Evolutionary conservation across 2,888 invertebrate species (phyloP), one percentile per base, ranked within the genome.

Genomic region (Leucozona laternaria): DNA sequence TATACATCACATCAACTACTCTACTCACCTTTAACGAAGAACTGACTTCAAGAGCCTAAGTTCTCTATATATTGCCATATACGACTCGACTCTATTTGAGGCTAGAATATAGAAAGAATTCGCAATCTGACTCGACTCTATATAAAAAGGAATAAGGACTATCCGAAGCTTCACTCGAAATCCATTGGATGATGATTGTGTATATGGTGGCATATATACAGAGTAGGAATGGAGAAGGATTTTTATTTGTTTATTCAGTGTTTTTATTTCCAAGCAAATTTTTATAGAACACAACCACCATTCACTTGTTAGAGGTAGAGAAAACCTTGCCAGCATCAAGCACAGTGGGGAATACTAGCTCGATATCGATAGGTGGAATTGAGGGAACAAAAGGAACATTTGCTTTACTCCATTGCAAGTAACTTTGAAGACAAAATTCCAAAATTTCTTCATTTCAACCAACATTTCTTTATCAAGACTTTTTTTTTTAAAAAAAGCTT

Each of bases 141-240:
- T 48, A n/a, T 25, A 28, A 45, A 50, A 48, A 34, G 22, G n/a
- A 37, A 11, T n/a, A 22, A 50, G 50, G 50, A 66, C 66, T 48
- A 66, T 50, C 28, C 25, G 48, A 66, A 31, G 64, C 76, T 64
- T 55, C 76, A 71, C 71, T 81, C 64, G 71, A 71, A 76, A 71
- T 48, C 58, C 58, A 73, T 66, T 37, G 79, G 68, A 53, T 64
- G 81, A 71, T 76, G 64, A 75, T 70, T 20, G 70, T 37, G 34
- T 28, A 55, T 45, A 55, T 64, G 76, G 64, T 75, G 28, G 4
- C 6, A 13, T 15, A 50, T 17, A 40, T 31, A 40, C 55, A 53
- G 60, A 43, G 45, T n/a, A 43, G 45, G 10, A 11, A 50, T 28
- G 20, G 45, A 5, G 48, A 66, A 45, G 45, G 31, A 8, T 48